Base-by-base conservation (phyloP, 2,888 invertebrate species). In the Holacanthella duospinosa region DNA sequence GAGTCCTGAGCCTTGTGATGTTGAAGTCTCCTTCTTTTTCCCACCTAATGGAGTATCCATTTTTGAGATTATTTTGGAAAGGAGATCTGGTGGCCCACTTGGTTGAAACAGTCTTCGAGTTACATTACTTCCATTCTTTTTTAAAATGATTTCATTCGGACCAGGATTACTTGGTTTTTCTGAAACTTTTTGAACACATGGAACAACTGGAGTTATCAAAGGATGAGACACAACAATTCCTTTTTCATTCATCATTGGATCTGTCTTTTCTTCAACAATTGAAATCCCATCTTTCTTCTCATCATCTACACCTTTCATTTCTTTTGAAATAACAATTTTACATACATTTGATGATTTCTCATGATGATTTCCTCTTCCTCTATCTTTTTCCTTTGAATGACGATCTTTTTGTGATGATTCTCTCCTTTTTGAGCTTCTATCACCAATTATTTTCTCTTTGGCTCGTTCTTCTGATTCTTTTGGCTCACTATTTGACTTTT, bases 141-240 rank as follows among this genome's bases (percentile, higher is more conserved):
- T 69, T n/a, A 72, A 28, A 27, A 71, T 64, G 19, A 72, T 71
- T 63, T 71, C 70, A 28, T 69, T 64, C 9, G 63, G 64, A 24
- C 55, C 63, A 19, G 61, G 43, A n/a, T n/a, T n/a, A n/a, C n/a
- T 43, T 27, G 21, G 26, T 19, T 56, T 25, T 24, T 36, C 25
- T 26, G 21, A 27, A 21, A 3, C 24, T 12, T 29, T 19, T 28
- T 19, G 54, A 43, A 16, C n/a, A 16, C 44, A n/a, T n/a, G n/a
- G n/a, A n/a, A n/a, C n/a, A n/a, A n/a, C n/a, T n/a, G n/a, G n/a
- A n/a, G n/a, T n/a, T n/a, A n/a, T n/a, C n/a, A n/a, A n/a, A n/a
- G n/a, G n/a, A n/a, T n/a, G n/a, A n/a, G n/a, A n/a, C n/a, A n/a
- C n/a, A n/a, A n/a, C n/a, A n/a, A n/a, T n/a, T n/a, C n/a, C n/a